These are phyloP conservation scores for Colletes latitarsis DNA, from an alignment of 1,140 invertebrate genomes.

Conservation along the genomic window DNA sequence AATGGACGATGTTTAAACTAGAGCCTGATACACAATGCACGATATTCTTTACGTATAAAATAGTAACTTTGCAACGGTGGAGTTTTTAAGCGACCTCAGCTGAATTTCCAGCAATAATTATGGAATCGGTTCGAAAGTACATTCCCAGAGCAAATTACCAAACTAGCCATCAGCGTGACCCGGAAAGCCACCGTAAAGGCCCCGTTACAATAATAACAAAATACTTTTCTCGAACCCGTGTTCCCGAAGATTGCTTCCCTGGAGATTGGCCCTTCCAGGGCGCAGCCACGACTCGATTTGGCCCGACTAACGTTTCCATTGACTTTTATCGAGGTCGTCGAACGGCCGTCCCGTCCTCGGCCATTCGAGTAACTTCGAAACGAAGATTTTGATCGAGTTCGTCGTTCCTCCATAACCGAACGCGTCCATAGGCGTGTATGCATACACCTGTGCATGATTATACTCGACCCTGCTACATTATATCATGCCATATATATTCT, in stretches of 20 bases:
- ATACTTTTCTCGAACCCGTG: neutral
- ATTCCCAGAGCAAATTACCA: too few species aligned
- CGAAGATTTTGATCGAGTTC: constrained; percentile 1
- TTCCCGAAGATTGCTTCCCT: neutral
- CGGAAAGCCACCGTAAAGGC: neutral
- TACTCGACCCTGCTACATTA: constrained; percentile 16
- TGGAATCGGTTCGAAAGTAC: too few species aligned
- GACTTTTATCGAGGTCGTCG: neutral
- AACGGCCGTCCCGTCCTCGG: neutral
- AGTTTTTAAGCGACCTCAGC: too few species aligned
- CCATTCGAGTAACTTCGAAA: neutral
- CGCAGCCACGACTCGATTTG: neutral
- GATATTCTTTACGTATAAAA: too few species aligned
- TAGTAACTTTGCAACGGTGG: too few species aligned
- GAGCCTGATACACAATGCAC: too few species aligned
- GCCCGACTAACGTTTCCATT: neutral
- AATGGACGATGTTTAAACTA: too few species aligned
- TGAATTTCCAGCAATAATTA: too few species aligned
- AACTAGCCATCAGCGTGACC: neutral
- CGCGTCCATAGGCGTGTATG: neutral
- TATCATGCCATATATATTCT: constrained; percentile 24
- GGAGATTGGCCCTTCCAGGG: neutral
- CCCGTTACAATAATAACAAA: neutral
- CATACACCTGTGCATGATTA: constrained; percentile 21
- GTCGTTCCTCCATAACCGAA: neutral